These are phyloP conservation scores for Brachionichthys hirsutus DNA, from an alignment of 2,113 vertebrate species.

Conservation along the genomic window DNA sequence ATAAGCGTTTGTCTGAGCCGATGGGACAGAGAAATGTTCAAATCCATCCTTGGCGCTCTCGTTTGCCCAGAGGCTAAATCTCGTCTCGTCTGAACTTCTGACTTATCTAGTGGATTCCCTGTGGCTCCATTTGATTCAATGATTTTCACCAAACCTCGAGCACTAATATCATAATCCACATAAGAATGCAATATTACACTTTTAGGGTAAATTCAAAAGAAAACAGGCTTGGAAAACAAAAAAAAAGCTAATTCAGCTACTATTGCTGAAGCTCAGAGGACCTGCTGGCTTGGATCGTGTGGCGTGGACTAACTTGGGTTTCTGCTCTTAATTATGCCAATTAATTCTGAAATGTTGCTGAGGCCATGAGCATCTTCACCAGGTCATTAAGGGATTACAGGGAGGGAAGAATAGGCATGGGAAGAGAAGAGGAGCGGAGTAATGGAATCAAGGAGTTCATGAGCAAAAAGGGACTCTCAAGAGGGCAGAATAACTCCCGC, in stretches of 20 bases:
- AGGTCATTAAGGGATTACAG: slow-evolving; percentile 64
- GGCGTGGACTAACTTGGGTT: slow-evolving; percentile 61
- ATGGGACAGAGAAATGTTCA: background rate
- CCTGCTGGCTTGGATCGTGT: slow-evolving; percentile 32
- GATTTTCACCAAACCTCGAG: slow-evolving; percentile 4
- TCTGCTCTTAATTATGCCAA: slow-evolving; percentile 69
- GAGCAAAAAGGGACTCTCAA: slow-evolving; percentile 28
- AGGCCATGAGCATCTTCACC: slow-evolving; percentile 48
- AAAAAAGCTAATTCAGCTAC: slow-evolving; percentile 15
- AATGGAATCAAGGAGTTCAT: slow-evolving; percentile 15
- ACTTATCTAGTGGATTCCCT: slow-evolving; percentile 10
- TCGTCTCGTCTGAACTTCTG: slow-evolving; percentile 6
- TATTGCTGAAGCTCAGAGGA: slow-evolving; percentile 25
- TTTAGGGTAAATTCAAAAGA: slow-evolving; percentile 19
- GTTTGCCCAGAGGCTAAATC: slow-evolving; percentile 12
- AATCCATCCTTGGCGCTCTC: slow-evolving; percentile 1
- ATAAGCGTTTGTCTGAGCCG: background rate
- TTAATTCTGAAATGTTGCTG: slow-evolving; percentile 69
- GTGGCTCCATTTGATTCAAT: slow-evolving; percentile 1
- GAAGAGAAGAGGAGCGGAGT: slow-evolving; percentile 39
- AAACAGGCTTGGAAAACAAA: background rate
- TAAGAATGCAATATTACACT: slow-evolving; percentile 2
- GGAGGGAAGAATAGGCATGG: slow-evolving; percentile 33
- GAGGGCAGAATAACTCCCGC: slow-evolving; percentile 8
- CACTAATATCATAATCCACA: background rate